Conservation (phyloP, 2,888 invertebrate species). For the Venusia cambrica region DNA sequence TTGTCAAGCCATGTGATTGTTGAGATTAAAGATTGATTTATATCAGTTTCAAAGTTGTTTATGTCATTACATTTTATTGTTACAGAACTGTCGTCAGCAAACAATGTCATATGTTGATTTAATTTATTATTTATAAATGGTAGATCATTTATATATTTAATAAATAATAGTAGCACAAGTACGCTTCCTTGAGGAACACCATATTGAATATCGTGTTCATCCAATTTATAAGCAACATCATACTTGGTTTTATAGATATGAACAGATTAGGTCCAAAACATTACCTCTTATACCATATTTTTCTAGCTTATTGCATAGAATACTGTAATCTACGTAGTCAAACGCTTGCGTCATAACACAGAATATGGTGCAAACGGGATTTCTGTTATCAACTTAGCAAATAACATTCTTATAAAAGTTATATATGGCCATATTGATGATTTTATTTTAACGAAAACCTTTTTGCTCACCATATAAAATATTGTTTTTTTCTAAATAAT, state of each 20-base stretch:
- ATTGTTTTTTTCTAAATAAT: constrained; percentile 4
- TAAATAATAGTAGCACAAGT: constrained; percentile 5
- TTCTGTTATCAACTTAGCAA: constrained; percentile 2
- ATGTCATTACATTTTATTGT: constrained; percentile 5
- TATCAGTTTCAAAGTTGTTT: constrained; percentile 2
- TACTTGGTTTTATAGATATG: constrained; percentile 1
- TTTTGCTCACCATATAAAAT: constrained; percentile 5
- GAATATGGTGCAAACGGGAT: constrained; percentile 4
- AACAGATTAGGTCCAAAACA: no score
- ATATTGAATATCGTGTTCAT: no score
- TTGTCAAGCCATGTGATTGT: constrained; percentile 2
- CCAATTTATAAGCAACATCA: background rate
- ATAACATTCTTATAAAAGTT: constrained; percentile 2
- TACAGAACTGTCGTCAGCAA: constrained; percentile 3
- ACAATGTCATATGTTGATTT: background rate
- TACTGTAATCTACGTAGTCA: constrained; percentile 7
- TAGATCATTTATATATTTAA: constrained; percentile 6
- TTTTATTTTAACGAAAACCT: constrained; percentile 4
- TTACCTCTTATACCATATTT: constrained; percentile 8
- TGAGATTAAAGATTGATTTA: constrained; percentile 4
- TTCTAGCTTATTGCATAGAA: constrained; percentile 2
- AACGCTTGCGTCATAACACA: constrained; percentile 11
- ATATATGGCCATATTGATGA: constrained; percentile 8
- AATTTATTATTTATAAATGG: constrained; percentile 4
- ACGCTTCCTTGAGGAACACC: constrained; percentile 8